Evolutionary conservation across 2,888 invertebrate genomes (phyloP).

Genomic region (Anthrax anthrax): DNA sequence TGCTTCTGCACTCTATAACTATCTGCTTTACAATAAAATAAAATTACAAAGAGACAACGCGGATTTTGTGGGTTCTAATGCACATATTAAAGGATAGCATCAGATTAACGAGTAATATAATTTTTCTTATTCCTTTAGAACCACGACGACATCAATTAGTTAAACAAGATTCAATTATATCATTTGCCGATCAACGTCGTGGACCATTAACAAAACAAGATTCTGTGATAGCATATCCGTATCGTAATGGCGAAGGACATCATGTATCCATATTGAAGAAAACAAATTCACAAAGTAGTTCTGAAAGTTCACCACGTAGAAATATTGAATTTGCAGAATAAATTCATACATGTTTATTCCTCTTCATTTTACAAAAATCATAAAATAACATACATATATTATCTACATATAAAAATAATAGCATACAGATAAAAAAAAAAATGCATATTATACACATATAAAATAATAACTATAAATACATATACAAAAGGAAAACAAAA

Average conservation of each 20-base stretch:
- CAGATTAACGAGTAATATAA: not conserved
- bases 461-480: no score
- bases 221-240: slow-evolving; percentile 29
- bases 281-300: slow-evolving; percentile 30
- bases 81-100: not conserved
- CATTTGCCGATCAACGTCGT: slow-evolving; percentile 34
- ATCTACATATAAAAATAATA: no score
- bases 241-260: slow-evolving; percentile 30
- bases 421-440: no score
- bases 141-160: slow-evolving; percentile 32
- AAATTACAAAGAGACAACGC: not conserved
- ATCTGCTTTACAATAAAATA: not conserved
- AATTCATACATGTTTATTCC: no score
- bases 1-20: not conserved
- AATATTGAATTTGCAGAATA: slow-evolving; percentile 33
- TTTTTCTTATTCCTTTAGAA: slow-evolving; percentile 15
- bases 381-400: no score
- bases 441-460: no score
- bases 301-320: slow-evolving; percentile 26
- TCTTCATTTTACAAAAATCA: no score
- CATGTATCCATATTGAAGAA: slow-evolving; percentile 35
- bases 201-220: slow-evolving; percentile 31
- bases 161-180: slow-evolving; percentile 34
- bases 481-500: no score
- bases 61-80: not conserved